Percentiles rank a stretch among this genome's conserved stretches.
Conservation (phyloP, 2,113 vertebrate species). For the Bubo bubo region DNA sequence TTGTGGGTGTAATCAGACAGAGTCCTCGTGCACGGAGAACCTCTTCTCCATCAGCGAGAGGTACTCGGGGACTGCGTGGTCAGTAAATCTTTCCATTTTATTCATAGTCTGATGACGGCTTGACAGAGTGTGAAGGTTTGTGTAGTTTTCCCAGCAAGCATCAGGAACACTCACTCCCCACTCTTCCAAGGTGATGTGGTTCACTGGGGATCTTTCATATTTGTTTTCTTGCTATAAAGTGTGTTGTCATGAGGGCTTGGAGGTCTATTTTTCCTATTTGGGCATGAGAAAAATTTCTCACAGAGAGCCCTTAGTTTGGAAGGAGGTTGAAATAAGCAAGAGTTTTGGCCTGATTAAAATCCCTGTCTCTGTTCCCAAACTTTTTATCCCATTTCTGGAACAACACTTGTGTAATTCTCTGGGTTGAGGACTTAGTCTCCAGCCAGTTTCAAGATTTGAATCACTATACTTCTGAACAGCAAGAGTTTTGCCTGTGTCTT, state of each 20-base stretch:
- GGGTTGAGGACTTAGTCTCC: not conserved
- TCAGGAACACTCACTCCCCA: not conserved
- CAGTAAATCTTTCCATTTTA: not conserved
- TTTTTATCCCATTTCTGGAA: not conserved
- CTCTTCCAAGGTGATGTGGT: not conserved
- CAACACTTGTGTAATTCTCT: not conserved
- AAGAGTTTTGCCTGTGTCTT: not conserved
- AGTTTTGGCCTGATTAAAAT: not conserved
- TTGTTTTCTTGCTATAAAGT: not conserved
- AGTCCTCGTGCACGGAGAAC: no score
- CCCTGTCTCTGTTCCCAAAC: not conserved
- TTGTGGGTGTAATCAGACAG: no score
- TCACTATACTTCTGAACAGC: not conserved
- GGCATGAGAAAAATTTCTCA: not conserved
- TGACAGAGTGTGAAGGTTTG: not conserved
- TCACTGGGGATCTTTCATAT: not conserved
- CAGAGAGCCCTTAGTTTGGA: not conserved
- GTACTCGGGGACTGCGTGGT: no score
- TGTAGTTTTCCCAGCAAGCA: not conserved
- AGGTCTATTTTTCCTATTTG: no score
- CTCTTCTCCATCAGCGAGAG: no score
- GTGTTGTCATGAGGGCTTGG: no score
- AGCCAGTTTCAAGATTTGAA: not conserved
- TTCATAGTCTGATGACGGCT: not conserved
- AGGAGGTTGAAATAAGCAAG: not conserved